Conservation (phyloP, 2,113 vertebrate species). For the Orycteropus afer region DNA sequence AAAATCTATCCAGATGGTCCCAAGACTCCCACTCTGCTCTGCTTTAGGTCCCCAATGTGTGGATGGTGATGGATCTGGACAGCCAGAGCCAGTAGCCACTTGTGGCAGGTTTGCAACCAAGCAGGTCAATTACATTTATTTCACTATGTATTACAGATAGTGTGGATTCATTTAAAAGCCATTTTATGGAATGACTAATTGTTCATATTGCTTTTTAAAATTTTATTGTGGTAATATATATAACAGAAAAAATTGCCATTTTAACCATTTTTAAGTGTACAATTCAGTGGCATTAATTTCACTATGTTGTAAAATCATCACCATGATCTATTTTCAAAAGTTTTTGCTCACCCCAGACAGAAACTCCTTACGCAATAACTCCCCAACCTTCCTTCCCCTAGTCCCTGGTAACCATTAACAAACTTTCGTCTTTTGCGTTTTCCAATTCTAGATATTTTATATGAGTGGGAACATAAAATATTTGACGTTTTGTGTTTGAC, state of each 20-base stretch:
- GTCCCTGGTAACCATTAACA: not conserved
- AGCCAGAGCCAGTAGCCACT: not conserved
- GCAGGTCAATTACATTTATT: not conserved
- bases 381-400: too few relatives aligned
- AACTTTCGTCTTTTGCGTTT: not conserved
- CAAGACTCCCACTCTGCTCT: not conserved
- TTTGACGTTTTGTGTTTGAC: not conserved
- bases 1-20: not conserved
- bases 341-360: too few relatives aligned
- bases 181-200: constrained; percentile 12
- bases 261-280: too few relatives aligned
- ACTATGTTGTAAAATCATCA: too few relatives aligned
- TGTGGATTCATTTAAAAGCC: not conserved
- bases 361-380: too few relatives aligned
- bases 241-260: too few relatives aligned
- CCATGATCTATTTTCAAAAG: too few relatives aligned
- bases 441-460: not conserved
- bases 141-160: not conserved
- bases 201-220: not conserved
- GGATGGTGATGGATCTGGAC: not conserved
- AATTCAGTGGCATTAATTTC: too few relatives aligned
- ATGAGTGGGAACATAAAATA: not conserved
- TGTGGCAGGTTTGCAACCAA: not conserved
- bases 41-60: not conserved
- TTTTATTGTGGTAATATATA: too few relatives aligned